Conservation (phyloP, 2,113 vertebrate genomes). For the Ibidorhyncha struthersii region DNA sequence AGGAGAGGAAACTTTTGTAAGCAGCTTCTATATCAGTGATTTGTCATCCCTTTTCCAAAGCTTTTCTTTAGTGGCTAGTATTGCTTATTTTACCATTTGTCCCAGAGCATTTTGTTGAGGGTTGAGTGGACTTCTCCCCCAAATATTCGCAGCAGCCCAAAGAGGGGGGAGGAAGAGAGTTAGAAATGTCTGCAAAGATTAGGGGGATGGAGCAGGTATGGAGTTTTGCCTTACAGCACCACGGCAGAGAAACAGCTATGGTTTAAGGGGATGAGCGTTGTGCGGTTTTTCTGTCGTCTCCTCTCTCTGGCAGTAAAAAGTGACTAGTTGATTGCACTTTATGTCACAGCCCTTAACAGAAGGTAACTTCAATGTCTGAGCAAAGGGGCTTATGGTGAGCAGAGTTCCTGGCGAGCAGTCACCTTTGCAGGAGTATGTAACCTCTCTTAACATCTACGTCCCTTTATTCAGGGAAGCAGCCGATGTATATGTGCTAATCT, state of each 20-base stretch:
- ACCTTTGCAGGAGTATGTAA: background rate
- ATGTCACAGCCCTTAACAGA: background rate
- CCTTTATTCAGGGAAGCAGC: background rate
- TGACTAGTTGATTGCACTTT: background rate
- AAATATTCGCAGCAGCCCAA: background rate
- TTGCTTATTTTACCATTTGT: background rate
- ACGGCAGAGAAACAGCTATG: background rate
- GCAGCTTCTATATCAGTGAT: background rate
- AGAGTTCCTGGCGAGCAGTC: background rate
- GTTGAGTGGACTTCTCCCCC: background rate
- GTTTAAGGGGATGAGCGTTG: background rate
- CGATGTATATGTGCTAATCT: rapidly evolving
- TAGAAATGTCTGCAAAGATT: background rate
- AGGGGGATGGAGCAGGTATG: background rate
- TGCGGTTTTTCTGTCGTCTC: background rate
- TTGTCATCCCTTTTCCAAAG: background rate
- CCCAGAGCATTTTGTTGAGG: background rate
- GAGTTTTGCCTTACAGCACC: background rate
- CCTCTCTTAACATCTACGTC: background rate
- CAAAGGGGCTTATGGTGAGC: background rate
- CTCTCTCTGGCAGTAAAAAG: background rate
- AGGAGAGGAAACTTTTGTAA: background rate
- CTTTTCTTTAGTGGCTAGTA: background rate
- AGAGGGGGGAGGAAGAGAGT: background rate
- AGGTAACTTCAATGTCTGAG: background rate